A percentile compares a stretch with the other conserved stretches of the same genome.
These are phyloP conservation scores for Drosophila aff. DNA, from an alignment of 1,140 invertebrate species.

Conservation along the genomic window DNA sequence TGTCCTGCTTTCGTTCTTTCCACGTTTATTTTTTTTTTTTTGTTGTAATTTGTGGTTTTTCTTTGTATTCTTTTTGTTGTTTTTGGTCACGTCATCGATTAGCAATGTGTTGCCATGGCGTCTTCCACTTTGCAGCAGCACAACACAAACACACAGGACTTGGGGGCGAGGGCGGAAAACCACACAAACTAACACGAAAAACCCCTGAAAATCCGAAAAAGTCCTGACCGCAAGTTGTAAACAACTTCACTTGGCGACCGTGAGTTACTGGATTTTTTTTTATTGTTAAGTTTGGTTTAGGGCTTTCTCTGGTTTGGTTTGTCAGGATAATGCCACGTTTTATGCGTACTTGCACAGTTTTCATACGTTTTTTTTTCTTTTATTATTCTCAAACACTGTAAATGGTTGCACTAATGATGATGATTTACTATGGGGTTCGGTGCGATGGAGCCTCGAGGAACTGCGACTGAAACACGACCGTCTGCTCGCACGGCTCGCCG, in stretches of 20 bases:
- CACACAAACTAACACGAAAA: constrained; percentile 50
- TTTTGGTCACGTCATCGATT: constrained; percentile 81
- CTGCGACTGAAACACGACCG: constrained; percentile 78
- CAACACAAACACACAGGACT: constrained; percentile 55
- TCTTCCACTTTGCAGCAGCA: constrained; percentile 65
- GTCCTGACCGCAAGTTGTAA: constrained; percentile 60
- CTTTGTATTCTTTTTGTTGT: constrained; percentile 37
- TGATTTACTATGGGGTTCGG: constrained; percentile 2
- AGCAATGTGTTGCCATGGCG: constrained; percentile 80
- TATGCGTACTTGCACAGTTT: constrained; percentile 13
- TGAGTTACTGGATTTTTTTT: constrained; percentile 20
- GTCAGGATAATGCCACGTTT: constrained; percentile 57
- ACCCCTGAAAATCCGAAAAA: constrained; percentile 53
- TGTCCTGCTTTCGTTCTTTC: not conserved
- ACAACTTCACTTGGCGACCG: constrained; percentile 65
- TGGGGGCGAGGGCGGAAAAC: constrained; percentile 21
- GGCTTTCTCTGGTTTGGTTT: constrained; percentile 21
- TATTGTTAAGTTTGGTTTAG: not conserved
- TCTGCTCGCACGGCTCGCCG: constrained; percentile 81
- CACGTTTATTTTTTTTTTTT: not conserved
- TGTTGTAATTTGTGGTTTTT: constrained; percentile 19
- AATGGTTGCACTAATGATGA: constrained; percentile 22
- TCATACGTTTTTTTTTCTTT: not conserved
- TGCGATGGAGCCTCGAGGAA: constrained; percentile 9
- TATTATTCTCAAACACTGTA: constrained; percentile 6